Evolutionary conservation across 2,797 vertebrate genomes (phyloP).

Genomic region (Hoplostethus mediterraneus): DNA sequence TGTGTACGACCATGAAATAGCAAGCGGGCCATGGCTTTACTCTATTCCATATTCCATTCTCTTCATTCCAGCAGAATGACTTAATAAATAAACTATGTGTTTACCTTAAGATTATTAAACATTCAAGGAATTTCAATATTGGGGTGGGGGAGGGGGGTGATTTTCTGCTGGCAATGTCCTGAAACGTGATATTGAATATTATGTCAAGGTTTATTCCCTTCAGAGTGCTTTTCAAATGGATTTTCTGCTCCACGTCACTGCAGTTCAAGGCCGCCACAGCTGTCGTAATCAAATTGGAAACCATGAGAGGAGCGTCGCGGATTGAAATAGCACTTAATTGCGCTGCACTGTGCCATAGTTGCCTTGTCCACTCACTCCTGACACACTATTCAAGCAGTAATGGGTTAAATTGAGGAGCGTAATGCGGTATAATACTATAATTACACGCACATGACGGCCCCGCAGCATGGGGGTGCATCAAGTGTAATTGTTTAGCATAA

Average conservation of each 20-base stretch:
- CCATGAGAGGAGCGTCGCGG: slow-evolving; percentile 67
- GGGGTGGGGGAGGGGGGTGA: slow-evolving; percentile 31
- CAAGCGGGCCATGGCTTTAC: slow-evolving; percentile 19
- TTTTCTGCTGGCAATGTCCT: slow-evolving; percentile 64
- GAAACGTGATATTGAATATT: slow-evolving; percentile 73
- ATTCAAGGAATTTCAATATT: slow-evolving; percentile 61
- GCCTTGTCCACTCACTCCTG: slow-evolving; percentile 64
- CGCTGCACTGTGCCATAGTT: slow-evolving; percentile 66
- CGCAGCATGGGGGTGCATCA: slow-evolving; percentile 35
- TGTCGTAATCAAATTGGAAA: slow-evolving; percentile 73
- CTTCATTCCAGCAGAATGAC: slow-evolving; percentile 15
- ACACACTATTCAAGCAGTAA: slow-evolving; percentile 67
- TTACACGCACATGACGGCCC: slow-evolving; percentile 61
- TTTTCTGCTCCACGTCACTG: slow-evolving; percentile 82
- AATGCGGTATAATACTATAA: slow-evolving; percentile 74
- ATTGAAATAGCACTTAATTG: slow-evolving; percentile 81
- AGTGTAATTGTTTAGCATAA: slow-evolving; percentile 54
- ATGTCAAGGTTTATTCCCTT: slow-evolving; percentile 75
- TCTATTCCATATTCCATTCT: slow-evolving; percentile 9
- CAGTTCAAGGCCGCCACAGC: slow-evolving; percentile 66
- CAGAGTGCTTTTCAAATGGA: slow-evolving; percentile 80
- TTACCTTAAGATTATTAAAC: slow-evolving; percentile 64
- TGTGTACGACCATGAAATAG: slow-evolving; percentile 27
- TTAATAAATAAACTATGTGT: slow-evolving; percentile 71
- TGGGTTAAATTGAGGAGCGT: slow-evolving; percentile 75